phyloP scores from a whole-genome alignment of 2,797 vertebrate genomes.

The Lacerta agilis region DNA sequence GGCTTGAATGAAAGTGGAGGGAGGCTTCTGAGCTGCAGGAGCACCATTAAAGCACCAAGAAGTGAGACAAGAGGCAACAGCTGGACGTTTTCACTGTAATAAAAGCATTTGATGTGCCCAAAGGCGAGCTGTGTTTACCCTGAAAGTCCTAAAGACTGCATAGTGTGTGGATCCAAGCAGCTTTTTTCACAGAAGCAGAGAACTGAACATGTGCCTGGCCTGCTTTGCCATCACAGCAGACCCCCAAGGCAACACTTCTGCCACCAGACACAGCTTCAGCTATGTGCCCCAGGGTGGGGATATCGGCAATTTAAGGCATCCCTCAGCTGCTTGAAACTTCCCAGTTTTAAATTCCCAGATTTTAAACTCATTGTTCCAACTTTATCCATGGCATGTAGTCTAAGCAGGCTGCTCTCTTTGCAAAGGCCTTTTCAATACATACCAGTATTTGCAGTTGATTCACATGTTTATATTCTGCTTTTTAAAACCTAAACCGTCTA shows the following conservation, averaged over 20 bases:
- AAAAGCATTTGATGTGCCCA: not conserved
- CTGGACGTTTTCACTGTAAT: not conserved
- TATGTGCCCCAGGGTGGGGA: too few relatives aligned
- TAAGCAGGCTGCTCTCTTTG: not conserved
- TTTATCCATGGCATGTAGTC: not conserved
- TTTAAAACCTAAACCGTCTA: not conserved
- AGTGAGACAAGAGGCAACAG: accelerated
- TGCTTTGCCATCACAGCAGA: not conserved
- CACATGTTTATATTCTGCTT: not conserved
- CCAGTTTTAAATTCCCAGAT: not conserved
- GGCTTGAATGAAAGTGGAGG: not conserved
- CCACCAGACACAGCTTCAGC: not conserved
- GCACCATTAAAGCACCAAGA: not conserved
- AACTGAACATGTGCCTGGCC: not conserved
- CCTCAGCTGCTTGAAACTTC: too few relatives aligned
- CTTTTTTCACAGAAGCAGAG: not conserved
- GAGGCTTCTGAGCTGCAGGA: not conserved
- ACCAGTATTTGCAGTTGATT: not conserved
- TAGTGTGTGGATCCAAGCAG: not conserved
- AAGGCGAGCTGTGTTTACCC: not conserved
- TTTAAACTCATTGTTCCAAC: not conserved
- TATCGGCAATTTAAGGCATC: not conserved
- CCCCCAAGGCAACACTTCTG: not conserved
- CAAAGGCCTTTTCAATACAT: not conserved
- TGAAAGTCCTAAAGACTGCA: not conserved